Evolutionary conservation across 2,888 invertebrate genomes (phyloP).

Genomic region (Lasioglossum lativentre): DNA sequence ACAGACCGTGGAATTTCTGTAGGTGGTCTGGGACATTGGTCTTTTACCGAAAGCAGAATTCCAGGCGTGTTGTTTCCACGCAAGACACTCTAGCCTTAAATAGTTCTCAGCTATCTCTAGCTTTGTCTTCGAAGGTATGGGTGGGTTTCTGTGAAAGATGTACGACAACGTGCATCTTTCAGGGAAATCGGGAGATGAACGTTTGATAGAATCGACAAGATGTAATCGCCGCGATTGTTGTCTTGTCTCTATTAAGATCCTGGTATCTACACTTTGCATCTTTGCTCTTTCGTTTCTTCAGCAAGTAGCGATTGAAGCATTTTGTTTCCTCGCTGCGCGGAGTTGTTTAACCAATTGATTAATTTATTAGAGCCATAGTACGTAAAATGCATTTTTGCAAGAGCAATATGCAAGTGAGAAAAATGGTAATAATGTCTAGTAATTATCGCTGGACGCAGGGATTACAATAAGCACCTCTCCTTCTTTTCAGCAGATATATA

Average conservation of each 20-base stretch:
- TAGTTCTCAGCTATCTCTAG: not conserved
- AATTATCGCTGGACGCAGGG: not conserved
- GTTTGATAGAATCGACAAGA: not conserved
- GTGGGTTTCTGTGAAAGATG: not conserved
- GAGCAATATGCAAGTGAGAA: not conserved
- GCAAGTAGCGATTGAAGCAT: not conserved
- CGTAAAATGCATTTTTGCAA: not conserved
- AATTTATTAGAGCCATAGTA: not conserved
- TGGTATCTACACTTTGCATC: not conserved
- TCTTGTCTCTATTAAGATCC: not conserved
- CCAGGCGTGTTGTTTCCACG: not conserved
- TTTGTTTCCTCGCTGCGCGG: not conserved
- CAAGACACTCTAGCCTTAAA: not conserved
- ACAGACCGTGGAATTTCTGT: slow-evolving; percentile 5
- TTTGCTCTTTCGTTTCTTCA: not conserved
- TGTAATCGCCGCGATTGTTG: not conserved
- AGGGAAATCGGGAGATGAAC: not conserved
- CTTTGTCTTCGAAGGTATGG: not conserved
- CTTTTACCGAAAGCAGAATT: slow-evolving; percentile 2
- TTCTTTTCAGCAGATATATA: not conserved
- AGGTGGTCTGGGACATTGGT: slow-evolving; percentile 6
- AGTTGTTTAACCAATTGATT: not conserved
- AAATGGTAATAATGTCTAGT: not conserved
- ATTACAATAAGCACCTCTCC: slow-evolving; percentile 13
- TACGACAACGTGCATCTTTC: not conserved